A percentile compares a stretch with the other conserved stretches of the same genome.
phyloP scores from a whole-genome alignment of 2,113 vertebrate species.

The Psilopogon haemacephalus region DNA sequence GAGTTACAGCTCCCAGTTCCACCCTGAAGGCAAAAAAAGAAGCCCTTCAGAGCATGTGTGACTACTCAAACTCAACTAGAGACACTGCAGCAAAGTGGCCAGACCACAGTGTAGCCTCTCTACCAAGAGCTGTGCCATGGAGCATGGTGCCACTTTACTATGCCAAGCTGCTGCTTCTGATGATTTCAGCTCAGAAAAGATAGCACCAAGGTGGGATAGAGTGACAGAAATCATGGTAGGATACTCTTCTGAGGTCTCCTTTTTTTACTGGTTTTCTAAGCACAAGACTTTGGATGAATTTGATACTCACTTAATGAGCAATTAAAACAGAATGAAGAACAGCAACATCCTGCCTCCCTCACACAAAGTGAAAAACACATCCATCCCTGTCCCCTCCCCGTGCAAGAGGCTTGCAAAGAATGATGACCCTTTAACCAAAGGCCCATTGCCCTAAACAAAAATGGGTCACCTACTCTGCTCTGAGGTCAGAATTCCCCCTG shows the following conservation, averaged over 20 bases:
- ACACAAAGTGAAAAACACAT: conserved; percentile 41
- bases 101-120: background rate
- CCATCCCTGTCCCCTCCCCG: conserved; percentile 2
- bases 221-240: background rate
- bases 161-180: background rate
- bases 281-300: conserved; percentile 30
- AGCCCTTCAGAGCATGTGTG: background rate
- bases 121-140: no score
- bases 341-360: background rate
- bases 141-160: background rate
- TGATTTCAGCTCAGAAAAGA: background rate
- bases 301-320: conserved; percentile 22
- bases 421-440: conserved; percentile 65
- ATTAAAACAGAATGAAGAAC: conserved; percentile 46
- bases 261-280: conserved; percentile 13
- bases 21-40: background rate
- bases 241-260: conserved; percentile 7
- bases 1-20: background rate
- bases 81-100: background rate
- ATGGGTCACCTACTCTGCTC: conserved; percentile 26
- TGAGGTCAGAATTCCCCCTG: conserved; percentile 28
- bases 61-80: background rate
- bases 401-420: conserved; percentile 50
- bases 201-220: background rate
- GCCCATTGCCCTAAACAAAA: conserved; percentile 44